Evolutionary conservation across 2,113 vertebrate species (phyloP).

Genomic region (Glaucidium brasilianum): DNA sequence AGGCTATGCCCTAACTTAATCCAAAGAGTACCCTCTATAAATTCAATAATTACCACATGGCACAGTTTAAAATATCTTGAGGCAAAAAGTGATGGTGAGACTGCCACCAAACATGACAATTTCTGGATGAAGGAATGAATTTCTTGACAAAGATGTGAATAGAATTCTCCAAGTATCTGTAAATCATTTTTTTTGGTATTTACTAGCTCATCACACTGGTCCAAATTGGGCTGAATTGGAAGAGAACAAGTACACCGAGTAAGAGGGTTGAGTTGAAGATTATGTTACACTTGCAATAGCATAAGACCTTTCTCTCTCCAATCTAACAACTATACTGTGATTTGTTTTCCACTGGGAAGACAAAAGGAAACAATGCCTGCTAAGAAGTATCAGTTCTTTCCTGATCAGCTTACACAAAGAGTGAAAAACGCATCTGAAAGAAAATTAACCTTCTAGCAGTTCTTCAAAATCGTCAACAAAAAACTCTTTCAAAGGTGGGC

Average conservation of each 20-base stretch:
- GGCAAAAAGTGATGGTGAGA: neutral
- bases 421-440: neutral
- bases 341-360: neutral
- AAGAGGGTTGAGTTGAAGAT: neutral
- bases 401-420: neutral
- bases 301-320: neutral
- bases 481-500: constrained; percentile 91
- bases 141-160: neutral
- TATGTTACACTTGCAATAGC: neutral
- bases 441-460: constrained; percentile 86
- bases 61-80: neutral
- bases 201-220: neutral
- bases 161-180: neutral
- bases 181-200: neutral
- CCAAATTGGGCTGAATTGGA: neutral
- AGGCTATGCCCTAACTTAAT: neutral
- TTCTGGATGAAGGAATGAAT: neutral
- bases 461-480: constrained; percentile 96
- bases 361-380: neutral
- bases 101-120: neutral
- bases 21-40: neutral
- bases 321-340: neutral
- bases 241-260: neutral
- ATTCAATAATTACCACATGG: neutral
- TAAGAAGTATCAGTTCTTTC: neutral